Percentiles rank a stretch among this genome's conserved stretches.
phyloP scores from a whole-genome alignment of 2,113 vertebrate genomes.

The Mirounga angustirostris region DNA sequence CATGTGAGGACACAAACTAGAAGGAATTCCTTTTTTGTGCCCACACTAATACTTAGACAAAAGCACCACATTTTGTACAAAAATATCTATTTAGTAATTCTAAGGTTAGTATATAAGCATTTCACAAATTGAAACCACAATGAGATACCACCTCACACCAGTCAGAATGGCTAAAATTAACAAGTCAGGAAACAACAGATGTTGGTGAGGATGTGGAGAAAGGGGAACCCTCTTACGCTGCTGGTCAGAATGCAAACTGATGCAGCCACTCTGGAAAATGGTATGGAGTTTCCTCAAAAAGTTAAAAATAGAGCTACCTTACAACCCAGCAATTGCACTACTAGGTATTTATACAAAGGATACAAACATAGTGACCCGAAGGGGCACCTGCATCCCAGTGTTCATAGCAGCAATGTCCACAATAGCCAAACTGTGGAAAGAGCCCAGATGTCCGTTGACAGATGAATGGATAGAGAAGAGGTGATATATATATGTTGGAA shows the following conservation, averaged over 20 bases:
- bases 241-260: not conserved
- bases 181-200: not conserved
- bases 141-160: not conserved
- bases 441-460: too few relatives aligned
- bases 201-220: not conserved
- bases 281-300: not conserved
- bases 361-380: too few relatives aligned
- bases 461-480: too few relatives aligned
- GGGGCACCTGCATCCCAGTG: too few relatives aligned
- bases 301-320: too few relatives aligned
- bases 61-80: not conserved
- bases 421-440: too few relatives aligned
- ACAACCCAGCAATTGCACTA: too few relatives aligned
- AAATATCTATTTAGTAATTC: not conserved
- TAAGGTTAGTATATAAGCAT: not conserved
- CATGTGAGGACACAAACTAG: not conserved
- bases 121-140: not conserved
- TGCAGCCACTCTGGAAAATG: not conserved
- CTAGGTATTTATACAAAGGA: too few relatives aligned
- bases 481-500: too few relatives aligned
- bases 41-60: not conserved
- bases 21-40: not conserved
- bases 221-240: not conserved
- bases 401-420: too few relatives aligned
- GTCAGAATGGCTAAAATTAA: not conserved